Evolutionary conservation across 2,797 vertebrate genomes (phyloP).

Genomic region (Dermochelys coriacea): DNA sequence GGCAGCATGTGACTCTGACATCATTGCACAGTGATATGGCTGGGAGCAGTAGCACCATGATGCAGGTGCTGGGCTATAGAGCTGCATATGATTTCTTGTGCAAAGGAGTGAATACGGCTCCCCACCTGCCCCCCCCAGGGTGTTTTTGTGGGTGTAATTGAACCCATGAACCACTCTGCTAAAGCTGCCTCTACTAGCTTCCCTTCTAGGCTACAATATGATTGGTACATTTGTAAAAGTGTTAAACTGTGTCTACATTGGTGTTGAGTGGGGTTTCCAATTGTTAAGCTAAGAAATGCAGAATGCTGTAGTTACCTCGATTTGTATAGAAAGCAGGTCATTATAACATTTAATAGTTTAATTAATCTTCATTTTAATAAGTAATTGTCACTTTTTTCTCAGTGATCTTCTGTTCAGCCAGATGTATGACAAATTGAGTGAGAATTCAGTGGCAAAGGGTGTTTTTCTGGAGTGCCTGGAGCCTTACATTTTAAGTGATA

Average conservation of each 20-base stretch:
- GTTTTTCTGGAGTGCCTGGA: constrained; percentile 96
- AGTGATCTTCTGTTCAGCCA: constrained; percentile 95
- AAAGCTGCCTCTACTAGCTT: not conserved
- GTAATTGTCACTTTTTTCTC: not conserved
- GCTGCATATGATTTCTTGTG: too few relatives aligned
- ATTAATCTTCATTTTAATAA: not conserved
- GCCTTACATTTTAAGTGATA: constrained; percentile 92
- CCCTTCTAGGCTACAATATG: not conserved
- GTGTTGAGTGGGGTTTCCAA: not conserved
- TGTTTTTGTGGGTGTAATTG: too few relatives aligned
- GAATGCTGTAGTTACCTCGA: not conserved
- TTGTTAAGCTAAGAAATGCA: not conserved
- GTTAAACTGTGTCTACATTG: not conserved
- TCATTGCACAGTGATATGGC: not conserved
- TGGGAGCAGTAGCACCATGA: not conserved
- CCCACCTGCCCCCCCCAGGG: too few relatives aligned
- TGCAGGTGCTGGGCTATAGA: not conserved
- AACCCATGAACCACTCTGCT: too few relatives aligned
- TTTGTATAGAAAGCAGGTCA: not conserved
- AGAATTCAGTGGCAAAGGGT: constrained; percentile 93
- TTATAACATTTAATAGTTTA: not conserved
- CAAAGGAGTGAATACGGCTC: too few relatives aligned
- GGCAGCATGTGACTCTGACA: not conserved
- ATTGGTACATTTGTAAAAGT: not conserved
- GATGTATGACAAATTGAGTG: constrained; percentile 90